Base-by-base conservation (phyloP, 2,888 invertebrate species). In the Ceraclea dissimilis region DNA sequence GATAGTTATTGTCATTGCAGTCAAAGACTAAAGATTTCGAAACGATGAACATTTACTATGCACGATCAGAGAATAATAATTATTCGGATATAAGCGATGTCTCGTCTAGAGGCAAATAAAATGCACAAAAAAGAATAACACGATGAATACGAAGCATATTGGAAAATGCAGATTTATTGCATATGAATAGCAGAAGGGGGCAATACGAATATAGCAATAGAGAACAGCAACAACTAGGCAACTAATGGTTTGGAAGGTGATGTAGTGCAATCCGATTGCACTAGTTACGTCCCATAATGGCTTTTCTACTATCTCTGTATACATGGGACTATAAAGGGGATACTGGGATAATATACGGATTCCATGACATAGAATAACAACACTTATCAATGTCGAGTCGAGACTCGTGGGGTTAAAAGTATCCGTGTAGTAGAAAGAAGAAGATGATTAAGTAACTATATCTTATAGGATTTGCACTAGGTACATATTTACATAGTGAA, bases 231-330 rank as follows among this genome's bases (percentile, higher is more conserved):
- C 39, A 13, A 39, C n/a, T 13, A 39, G 39, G 39, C 39, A 19
- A n/a, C 34, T 53, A 53, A 53, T 53, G 53, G 53, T n/a, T 33
- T 20, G 53, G 53, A 53, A 53, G 20, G 18, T 53, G 48, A 53
- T 18, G 47, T 53, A 53, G n/a, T 46, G 47, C 17, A 48, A 34
- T 48, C 53, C 48, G 48, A 48, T 47, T 52, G 46, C 13, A 46
- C 39, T 39, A 39, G 39, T 39, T 39, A 39, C n/a, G n/a, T 39
- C 13, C 39, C 16, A 19, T 47, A 47, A 47, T 20, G 47, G 19
- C 47, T 16, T 47, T 20, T 47, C 11, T 11, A 18, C 47, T 47
- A 47, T 47, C 21, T 47, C 19, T 6, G 6, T 19, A 4, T 43
- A 43, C 43, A 43, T 43, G 43, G 43, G 5, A 43, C 43, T 43